Percentiles rank a stretch among this genome's conserved stretches.
Conservation (phyloP, 2,113 vertebrate genomes). For the Cavia porcellus region DNA sequence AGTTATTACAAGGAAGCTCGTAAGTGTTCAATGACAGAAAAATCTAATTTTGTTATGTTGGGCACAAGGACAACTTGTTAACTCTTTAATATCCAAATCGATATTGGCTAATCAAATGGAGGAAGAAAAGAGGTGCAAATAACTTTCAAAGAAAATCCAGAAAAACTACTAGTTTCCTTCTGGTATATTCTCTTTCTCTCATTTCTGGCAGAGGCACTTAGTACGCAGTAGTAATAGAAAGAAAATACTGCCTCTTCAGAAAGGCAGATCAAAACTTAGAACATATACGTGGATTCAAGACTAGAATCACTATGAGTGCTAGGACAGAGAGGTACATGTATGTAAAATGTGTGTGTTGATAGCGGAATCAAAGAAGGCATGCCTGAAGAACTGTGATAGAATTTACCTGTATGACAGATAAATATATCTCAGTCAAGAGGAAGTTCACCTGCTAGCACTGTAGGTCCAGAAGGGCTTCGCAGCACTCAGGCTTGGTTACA, state of each 20-base stretch:
- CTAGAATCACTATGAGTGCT: not conserved
- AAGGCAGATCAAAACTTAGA: not conserved
- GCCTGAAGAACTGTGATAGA: not conserved
- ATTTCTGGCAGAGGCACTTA: not conserved
- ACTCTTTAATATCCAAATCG: not conserved
- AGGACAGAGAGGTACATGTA: not conserved
- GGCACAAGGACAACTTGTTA: not conserved
- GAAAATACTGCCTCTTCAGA: constrained; percentile 15
- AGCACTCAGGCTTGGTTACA: constrained; percentile 6
- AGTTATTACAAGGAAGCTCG: not conserved
- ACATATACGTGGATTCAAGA: not conserved
- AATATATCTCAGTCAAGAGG: not conserved
- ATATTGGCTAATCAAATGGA: not conserved
- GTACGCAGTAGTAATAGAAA: not conserved
- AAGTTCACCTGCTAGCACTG: not conserved
- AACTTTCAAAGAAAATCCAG: not conserved
- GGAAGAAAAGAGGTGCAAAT: not conserved
- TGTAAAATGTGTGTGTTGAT: not conserved
- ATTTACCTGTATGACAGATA: not conserved
- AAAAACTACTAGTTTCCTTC: constrained; percentile 15
- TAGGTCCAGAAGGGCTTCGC: not conserved
- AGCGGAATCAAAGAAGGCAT: not conserved
- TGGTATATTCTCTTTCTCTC: not conserved
- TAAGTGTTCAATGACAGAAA: not conserved
- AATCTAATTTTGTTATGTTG: not conserved